phyloP scores from a whole-genome alignment of 1,140 invertebrate genomes.

The Neomicropteryx cornuta region DNA sequence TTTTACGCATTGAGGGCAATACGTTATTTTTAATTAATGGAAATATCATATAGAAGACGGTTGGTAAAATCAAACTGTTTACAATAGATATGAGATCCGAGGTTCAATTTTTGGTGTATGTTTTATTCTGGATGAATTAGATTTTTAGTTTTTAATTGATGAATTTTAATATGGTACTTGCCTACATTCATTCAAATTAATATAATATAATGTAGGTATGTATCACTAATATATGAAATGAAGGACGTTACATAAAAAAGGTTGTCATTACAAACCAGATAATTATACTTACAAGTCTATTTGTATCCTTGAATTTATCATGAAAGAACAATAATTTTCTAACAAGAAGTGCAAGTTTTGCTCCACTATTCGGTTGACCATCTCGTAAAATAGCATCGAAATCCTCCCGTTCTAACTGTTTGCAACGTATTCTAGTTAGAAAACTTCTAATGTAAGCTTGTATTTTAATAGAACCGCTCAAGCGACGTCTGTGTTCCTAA shows the following conservation, averaged over 20 bases:
- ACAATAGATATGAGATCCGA: too few relatives aligned
- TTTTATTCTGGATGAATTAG: too few relatives aligned
- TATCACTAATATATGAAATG: constrained; percentile 8
- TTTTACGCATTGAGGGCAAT: too few relatives aligned
- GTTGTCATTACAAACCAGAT: constrained; percentile 17
- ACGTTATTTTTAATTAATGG: too few relatives aligned
- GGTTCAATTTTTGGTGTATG: too few relatives aligned
- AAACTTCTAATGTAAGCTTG: constrained; percentile 73
- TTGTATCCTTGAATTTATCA: constrained; percentile 50
- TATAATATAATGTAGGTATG: constrained; percentile 10
- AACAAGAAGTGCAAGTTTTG: constrained; percentile 42
- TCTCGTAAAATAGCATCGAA: constrained; percentile 54
- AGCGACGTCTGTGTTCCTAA: constrained; percentile 56
- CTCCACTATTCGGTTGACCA: constrained; percentile 35
- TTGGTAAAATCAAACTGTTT: too few relatives aligned
- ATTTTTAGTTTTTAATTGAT: too few relatives aligned
- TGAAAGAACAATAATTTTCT: constrained; percentile 69
- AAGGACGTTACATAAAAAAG: too few relatives aligned
- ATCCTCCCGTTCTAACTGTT: constrained; percentile 48
- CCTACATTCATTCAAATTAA: constrained; percentile 4
- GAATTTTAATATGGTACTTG: constrained; percentile 6
- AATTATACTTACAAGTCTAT: constrained; percentile 51
- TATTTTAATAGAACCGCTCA: constrained; percentile 60
- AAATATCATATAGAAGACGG: too few relatives aligned
- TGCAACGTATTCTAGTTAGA: constrained; percentile 51